Evolutionary conservation across 2,797 vertebrate genomes (phyloP).

Genomic region (Anas acuta): DNA sequence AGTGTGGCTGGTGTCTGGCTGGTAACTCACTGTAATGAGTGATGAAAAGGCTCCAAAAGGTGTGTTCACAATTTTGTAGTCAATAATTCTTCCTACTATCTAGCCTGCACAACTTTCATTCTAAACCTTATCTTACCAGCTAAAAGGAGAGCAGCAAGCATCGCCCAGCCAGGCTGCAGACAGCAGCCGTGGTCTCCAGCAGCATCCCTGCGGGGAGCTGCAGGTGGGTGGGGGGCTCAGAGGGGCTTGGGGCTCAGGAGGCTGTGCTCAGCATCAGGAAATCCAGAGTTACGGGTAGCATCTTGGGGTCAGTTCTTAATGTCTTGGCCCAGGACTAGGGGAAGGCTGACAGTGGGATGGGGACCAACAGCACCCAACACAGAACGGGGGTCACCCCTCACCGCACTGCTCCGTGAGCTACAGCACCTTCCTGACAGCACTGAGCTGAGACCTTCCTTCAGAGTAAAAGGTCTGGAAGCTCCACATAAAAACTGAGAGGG

Average conservation of each 20-base stretch:
- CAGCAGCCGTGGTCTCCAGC: too few relatives aligned
- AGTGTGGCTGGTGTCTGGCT: neutral
- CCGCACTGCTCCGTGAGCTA: accelerated
- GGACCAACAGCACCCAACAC: too few relatives aligned
- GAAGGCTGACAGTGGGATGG: neutral
- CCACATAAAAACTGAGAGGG: neutral
- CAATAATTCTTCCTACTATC: neutral
- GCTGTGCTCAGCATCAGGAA: neutral
- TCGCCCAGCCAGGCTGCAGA: accelerated
- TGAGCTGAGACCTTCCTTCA: neutral
- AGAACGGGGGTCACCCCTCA: accelerated
- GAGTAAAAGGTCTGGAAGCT: neutral
- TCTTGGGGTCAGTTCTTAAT: accelerated
- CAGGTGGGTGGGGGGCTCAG: neutral
- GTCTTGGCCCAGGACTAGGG: neutral
- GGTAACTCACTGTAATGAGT: neutral
- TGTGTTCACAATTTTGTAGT: neutral
- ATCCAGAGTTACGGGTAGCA: neutral
- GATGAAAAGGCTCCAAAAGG: neutral
- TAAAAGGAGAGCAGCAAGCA: accelerated
- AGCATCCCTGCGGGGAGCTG: accelerated
- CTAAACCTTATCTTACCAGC: neutral
- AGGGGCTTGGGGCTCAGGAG: neutral
- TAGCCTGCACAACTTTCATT: neutral
- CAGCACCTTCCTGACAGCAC: accelerated